Percentiles rank a stretch among this genome's conserved stretches.
phyloP scores from a whole-genome alignment of 1,140 invertebrate species.

The Drosophila ohnishii region DNA sequence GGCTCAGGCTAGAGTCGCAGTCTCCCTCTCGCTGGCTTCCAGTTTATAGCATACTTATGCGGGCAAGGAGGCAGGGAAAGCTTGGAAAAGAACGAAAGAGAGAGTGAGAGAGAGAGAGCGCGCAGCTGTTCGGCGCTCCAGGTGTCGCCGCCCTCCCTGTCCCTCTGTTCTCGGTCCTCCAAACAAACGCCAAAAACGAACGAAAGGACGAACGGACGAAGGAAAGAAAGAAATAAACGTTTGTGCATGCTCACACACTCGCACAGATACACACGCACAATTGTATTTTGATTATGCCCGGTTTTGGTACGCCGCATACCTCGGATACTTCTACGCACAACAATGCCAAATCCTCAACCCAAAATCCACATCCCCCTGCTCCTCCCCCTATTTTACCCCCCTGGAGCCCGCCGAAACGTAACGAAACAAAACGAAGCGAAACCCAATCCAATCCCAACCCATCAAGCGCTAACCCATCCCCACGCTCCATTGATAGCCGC shows the following conservation, averaged over 20 bases:
- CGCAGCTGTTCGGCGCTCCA: conserved; percentile 48
- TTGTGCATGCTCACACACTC: conserved; percentile 61
- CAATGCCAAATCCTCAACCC: conserved; percentile 58
- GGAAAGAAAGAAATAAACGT: conserved; percentile 52
- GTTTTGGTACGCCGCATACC: conserved; percentile 79
- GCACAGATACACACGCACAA: conserved; percentile 60
- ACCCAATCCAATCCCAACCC: conserved; percentile 22
- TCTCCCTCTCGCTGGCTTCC: conserved; percentile 43
- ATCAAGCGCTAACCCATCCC: conserved; percentile 11
- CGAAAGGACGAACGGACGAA: conserved; percentile 1
- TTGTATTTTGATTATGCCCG: conserved; percentile 81
- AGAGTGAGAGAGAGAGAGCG: conserved; percentile 24
- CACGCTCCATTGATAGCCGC: conserved; percentile 63
- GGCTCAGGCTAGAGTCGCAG: not conserved
- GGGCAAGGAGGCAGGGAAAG: conserved; percentile 31
- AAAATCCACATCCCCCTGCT: not conserved
- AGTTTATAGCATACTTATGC: conserved; percentile 71
- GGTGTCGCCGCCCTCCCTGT: conserved; percentile 32
- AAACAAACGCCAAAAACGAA: conserved; percentile 53
- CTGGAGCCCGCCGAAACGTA: not conserved
- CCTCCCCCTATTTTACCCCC: not conserved
- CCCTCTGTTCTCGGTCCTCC: not conserved
- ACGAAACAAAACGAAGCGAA: conserved; percentile 10
- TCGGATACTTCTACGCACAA: conserved; percentile 79
- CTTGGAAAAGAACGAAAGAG: conserved; percentile 9